phyloP scores from a whole-genome alignment of 2,797 vertebrate species.

The Microctenopoma steveboyesi region DNA sequence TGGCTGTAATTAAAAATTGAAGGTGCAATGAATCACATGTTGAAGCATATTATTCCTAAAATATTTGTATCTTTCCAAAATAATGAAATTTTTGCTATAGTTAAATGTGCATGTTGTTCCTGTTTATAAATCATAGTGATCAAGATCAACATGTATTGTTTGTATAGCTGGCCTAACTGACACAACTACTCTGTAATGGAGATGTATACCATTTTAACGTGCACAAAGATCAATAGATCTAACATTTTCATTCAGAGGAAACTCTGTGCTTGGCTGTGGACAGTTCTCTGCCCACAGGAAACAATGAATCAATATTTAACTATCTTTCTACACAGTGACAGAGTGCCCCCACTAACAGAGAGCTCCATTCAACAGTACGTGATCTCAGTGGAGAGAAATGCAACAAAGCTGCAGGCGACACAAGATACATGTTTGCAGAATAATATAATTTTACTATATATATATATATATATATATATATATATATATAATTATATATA shows the following conservation, averaged over 20 bases:
- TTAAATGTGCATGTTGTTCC: background rate
- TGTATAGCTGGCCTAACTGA: slow-evolving; percentile 8
- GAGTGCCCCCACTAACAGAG: slow-evolving; percentile 26
- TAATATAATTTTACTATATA: too few species aligned
- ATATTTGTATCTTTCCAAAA: background rate
- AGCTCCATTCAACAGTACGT: slow-evolving; percentile 31
- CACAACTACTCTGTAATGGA: slow-evolving; percentile 18
- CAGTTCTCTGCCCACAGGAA: slow-evolving; percentile 46
- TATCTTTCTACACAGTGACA: slow-evolving; percentile 36
- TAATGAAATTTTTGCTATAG: background rate
- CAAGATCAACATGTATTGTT: background rate
- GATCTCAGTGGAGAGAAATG: slow-evolving; percentile 34
- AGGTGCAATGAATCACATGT: background rate
- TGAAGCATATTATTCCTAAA: background rate
- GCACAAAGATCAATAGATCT: slow-evolving; percentile 36
- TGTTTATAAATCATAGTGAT: background rate
- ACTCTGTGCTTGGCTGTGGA: slow-evolving; percentile 38
- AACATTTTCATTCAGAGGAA: slow-evolving; percentile 43
- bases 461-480: too few species aligned
- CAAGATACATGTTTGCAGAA: slow-evolving; percentile 24
- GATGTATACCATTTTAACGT: slow-evolving; percentile 8
- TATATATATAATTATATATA: too few species aligned
- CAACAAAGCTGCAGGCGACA: slow-evolving; percentile 20
- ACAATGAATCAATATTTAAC: slow-evolving; percentile 54
- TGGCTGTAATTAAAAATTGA: background rate